These are phyloP conservation scores for Scaptodrosophila lebanonensis DNA, from an alignment of 1,140 invertebrate genomes.

Conservation along the genomic window DNA sequence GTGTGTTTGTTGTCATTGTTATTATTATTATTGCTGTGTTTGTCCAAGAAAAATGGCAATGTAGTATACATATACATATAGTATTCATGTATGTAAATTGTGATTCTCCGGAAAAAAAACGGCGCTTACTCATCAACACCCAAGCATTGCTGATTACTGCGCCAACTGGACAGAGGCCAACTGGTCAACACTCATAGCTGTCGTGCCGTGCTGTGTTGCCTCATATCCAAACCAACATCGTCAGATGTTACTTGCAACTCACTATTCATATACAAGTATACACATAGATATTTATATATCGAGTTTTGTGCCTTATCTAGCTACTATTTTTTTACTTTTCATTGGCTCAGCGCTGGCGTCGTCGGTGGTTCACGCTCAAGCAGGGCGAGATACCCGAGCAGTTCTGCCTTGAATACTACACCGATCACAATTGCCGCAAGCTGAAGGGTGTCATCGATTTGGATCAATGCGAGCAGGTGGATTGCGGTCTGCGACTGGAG, in stretches of 20 bases:
- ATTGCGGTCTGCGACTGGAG: slow-evolving; percentile 90
- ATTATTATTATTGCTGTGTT: no score
- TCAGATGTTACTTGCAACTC: background rate
- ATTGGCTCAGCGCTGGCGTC: slow-evolving; percentile 90
- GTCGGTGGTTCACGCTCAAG: slow-evolving; percentile 93
- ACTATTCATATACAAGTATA: no score
- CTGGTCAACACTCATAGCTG: slow-evolving; percentile 1
- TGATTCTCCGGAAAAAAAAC: slow-evolving; percentile 57
- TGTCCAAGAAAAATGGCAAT: no score
- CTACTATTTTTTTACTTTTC: slow-evolving; percentile 36
- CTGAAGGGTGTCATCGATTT: slow-evolving; percentile 94
- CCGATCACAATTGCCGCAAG: slow-evolving; percentile 89
- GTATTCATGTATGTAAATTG: slow-evolving; percentile 32
- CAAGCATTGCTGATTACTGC: slow-evolving; percentile 20
- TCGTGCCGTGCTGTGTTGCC: slow-evolving; percentile 1
- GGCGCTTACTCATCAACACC: slow-evolving; percentile 34
- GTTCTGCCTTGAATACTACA: slow-evolving; percentile 95
- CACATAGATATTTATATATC: no score
- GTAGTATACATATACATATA: background rate
- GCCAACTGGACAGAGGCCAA: background rate
- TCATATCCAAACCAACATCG: slow-evolving; percentile 16
- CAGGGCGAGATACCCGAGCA: slow-evolving; percentile 94
- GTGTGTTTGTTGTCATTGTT: no score
- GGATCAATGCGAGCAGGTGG: slow-evolving; percentile 96
- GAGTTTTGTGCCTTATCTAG: slow-evolving; percentile 4